Percentiles rank a stretch among this genome's conserved stretches.
phyloP scores from a whole-genome alignment of 2,113 vertebrate genomes.

The Xiphophorus hellerii region DNA sequence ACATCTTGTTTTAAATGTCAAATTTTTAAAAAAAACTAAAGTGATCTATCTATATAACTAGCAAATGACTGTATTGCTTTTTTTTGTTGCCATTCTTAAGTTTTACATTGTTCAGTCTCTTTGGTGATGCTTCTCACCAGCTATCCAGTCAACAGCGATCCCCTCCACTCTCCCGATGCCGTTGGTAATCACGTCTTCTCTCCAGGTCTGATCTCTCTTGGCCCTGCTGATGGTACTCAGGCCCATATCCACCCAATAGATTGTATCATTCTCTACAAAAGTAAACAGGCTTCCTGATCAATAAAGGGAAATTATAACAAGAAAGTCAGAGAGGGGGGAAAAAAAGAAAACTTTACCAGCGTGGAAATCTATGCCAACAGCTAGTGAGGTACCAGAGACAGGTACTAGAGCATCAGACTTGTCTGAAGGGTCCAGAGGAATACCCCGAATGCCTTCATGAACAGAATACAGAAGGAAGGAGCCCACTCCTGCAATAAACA shows the following conservation, averaged over 20 bases:
- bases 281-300: neutral
- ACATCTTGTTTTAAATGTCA: neutral
- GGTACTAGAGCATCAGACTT: slow-evolving; percentile 96
- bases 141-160: slow-evolving; percentile 97
- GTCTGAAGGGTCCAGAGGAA: slow-evolving; percentile 93
- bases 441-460: slow-evolving; percentile 95
- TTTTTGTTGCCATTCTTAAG: neutral
- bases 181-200: slow-evolving; percentile 95
- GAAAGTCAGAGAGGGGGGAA: neutral
- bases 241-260: slow-evolving; percentile 99
- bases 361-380: slow-evolving; percentile 97
- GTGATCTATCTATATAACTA: neutral
- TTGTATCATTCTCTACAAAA: slow-evolving; percentile 92
- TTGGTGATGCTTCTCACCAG: slow-evolving; percentile 76
- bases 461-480: slow-evolving; percentile 97
- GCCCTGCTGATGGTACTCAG: slow-evolving; percentile 95
- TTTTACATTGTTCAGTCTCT: neutral
- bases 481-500: slow-evolving; percentile 86
- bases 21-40: neutral
- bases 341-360: slow-evolving; percentile 81
- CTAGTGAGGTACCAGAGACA: slow-evolving; percentile 93
- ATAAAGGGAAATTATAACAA: neutral
- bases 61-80: neutral
- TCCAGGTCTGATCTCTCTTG: slow-evolving; percentile 96
- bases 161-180: slow-evolving; percentile 96